Percentiles rank a stretch among this genome's conserved stretches.
Conservation (phyloP, 2,888 invertebrate species). For the Parelbella ahira region DNA sequence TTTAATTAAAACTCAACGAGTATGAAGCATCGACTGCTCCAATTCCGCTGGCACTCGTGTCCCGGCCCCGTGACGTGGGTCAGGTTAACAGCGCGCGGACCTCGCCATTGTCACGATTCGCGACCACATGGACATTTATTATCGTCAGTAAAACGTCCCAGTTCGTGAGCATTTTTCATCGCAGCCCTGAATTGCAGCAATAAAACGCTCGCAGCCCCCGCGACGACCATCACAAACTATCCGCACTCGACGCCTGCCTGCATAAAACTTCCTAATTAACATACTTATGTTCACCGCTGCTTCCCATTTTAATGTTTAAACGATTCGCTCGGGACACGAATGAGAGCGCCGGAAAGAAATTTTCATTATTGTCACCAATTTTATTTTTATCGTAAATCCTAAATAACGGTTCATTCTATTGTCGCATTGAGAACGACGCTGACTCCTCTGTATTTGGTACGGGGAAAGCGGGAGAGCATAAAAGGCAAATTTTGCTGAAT, state of each 20-base stretch:
- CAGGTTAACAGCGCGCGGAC: constrained; percentile 12
- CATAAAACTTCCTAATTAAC: constrained; percentile 53
- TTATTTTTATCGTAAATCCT: constrained; percentile 33
- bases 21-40: constrained; percentile 16
- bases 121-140: constrained; percentile 6
- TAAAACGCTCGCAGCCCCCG: constrained; percentile 17
- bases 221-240: constrained; percentile 36
- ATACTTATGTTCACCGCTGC: constrained; percentile 36
- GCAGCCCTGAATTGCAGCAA: constrained; percentile 31
- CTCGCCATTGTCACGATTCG: constrained; percentile 15
- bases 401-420: constrained; percentile 45
- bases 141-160: constrained; percentile 6
- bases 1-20: constrained; percentile 14
- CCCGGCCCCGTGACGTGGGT: constrained; percentile 4
- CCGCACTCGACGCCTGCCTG: constrained; percentile 30
- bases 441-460: constrained; percentile 32
- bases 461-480: constrained; percentile 35
- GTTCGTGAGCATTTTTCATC: constrained; percentile 36
- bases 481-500: constrained; percentile 62
- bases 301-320: constrained; percentile 34
- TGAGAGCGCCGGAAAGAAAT: constrained; percentile 35
- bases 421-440: constrained; percentile 41
- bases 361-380: constrained; percentile 39
- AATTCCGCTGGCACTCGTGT: constrained; percentile 12
- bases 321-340: constrained; percentile 31